Percentiles rank a stretch among this genome's conserved stretches.
phyloP scores from a whole-genome alignment of 2,113 vertebrate genomes.

The Oceanodroma tethys region DNA sequence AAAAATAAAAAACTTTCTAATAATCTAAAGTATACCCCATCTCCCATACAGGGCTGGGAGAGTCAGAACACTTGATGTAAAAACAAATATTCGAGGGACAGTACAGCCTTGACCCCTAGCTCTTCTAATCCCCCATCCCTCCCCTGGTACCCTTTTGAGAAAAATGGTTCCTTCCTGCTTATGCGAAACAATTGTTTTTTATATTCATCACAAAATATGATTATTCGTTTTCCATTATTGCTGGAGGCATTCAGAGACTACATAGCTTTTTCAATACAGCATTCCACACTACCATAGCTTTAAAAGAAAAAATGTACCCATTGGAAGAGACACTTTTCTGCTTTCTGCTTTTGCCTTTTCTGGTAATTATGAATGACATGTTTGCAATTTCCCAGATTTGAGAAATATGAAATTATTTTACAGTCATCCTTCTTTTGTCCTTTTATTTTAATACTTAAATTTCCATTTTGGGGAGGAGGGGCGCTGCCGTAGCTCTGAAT shows the following conservation, averaged over 20 bases:
- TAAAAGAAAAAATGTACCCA: slow-evolving; percentile 60
- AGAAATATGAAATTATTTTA: slow-evolving; percentile 60
- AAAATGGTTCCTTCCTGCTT: slow-evolving; percentile 34
- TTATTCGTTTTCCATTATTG: slow-evolving; percentile 62
- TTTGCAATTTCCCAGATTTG: slow-evolving; percentile 64
- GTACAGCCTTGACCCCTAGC: background rate
- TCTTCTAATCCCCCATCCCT: background rate
- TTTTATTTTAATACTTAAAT: slow-evolving; percentile 59
- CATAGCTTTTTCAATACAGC: slow-evolving; percentile 48
- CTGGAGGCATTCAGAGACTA: slow-evolving; percentile 56
- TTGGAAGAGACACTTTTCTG: slow-evolving; percentile 53
- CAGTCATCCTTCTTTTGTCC: slow-evolving; percentile 55
- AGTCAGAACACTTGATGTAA: background rate
- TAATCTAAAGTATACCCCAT: background rate
- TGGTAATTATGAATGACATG: slow-evolving; percentile 63
- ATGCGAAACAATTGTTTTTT: slow-evolving; percentile 46
- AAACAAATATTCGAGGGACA: background rate
- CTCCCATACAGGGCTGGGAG: background rate
- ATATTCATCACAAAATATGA: slow-evolving; percentile 66
- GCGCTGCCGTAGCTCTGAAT: background rate
- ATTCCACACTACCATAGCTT: slow-evolving; percentile 53
- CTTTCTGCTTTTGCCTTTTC: slow-evolving; percentile 61
- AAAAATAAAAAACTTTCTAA: background rate
- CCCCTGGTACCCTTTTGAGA: background rate
- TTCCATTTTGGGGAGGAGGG: slow-evolving; percentile 42